These are phyloP conservation scores for Diorhabda sublineata DNA, from an alignment of 1,140 invertebrate genomes.

Conservation along the genomic window DNA sequence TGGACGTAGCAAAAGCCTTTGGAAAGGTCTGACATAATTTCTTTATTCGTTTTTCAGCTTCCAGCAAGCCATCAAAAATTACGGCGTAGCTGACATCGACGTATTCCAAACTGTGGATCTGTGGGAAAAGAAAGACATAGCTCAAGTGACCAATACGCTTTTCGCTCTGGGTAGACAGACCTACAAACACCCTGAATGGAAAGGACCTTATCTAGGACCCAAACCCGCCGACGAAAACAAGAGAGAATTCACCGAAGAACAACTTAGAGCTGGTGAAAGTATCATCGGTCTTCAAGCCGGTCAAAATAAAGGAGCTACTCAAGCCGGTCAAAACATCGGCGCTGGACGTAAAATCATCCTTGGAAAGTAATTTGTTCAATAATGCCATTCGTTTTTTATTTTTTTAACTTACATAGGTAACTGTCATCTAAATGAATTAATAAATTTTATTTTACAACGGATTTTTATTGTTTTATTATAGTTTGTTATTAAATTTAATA, in stretches of 20 bases:
- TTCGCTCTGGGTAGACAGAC: constrained; percentile 89
- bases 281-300: constrained; percentile 94
- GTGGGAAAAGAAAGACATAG: constrained; percentile 92
- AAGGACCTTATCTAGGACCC: constrained; percentile 82
- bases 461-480: too few relatives aligned
- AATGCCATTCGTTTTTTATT: neutral
- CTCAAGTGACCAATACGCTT: constrained; percentile 88
- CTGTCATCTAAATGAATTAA: neutral
- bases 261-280: constrained; percentile 82
- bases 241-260: constrained; percentile 87
- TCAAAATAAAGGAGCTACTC: constrained; percentile 91
- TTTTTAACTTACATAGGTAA: constrained; percentile 2
- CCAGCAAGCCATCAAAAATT: constrained; percentile 80
- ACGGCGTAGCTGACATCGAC: constrained; percentile 89
- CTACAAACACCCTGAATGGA: constrained; percentile 87
- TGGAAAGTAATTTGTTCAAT: constrained; percentile 64
- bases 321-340: constrained; percentile 89
- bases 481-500: too few relatives aligned
- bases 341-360: constrained; percentile 85
- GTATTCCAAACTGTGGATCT: constrained; percentile 96
- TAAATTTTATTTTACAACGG: neutral
- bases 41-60: constrained; percentile 60
- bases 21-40: too few relatives aligned
- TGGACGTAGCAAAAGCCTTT: too few relatives aligned
- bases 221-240: constrained; percentile 88